These are phyloP conservation scores for Seriola rivoliana DNA, from an alignment of 2,113 vertebrate genomes.

Conservation along the genomic window DNA sequence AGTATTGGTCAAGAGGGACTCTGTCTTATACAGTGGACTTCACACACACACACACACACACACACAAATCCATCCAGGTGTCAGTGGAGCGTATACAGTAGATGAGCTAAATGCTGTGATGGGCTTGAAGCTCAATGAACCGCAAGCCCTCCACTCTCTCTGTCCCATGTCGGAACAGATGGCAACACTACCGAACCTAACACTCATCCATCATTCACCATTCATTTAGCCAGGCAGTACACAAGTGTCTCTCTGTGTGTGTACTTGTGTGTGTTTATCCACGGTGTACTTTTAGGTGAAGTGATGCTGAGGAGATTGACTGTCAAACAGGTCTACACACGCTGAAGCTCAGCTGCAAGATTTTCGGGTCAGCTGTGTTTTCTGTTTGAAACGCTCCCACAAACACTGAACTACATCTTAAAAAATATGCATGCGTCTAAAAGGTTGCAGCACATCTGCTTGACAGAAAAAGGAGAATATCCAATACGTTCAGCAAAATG, in stretches of 20 bases:
- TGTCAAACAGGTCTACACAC: slow-evolving; percentile 16
- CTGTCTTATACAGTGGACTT: slow-evolving; percentile 27
- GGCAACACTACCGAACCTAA: slow-evolving; percentile 48
- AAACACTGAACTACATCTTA: neutral
- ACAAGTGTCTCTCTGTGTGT: slow-evolving; percentile 24
- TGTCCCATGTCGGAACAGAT: slow-evolving; percentile 66
- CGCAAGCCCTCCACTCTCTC: slow-evolving; percentile 47
- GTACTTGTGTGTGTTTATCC: slow-evolving; percentile 25
- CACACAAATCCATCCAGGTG: slow-evolving; percentile 41
- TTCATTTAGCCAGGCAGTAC: slow-evolving; percentile 50
- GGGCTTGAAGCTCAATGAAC: slow-evolving; percentile 65
- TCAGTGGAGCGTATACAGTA: slow-evolving; percentile 58
- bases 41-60: slow-evolving; percentile 1
- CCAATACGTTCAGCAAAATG: slow-evolving; percentile 8
- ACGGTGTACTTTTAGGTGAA: slow-evolving; percentile 27
- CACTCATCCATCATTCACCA: slow-evolving; percentile 68
- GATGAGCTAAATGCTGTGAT: slow-evolving; percentile 57
- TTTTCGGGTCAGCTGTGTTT: slow-evolving; percentile 25
- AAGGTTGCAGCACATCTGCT: slow-evolving; percentile 1
- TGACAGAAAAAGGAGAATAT: slow-evolving; percentile 29
- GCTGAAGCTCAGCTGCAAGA: slow-evolving; percentile 24
- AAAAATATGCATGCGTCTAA: neutral
- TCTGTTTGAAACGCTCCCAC: neutral
- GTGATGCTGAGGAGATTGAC: slow-evolving; percentile 40
- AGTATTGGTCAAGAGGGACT: slow-evolving; percentile 8